Base-by-base conservation (phyloP, 1,140 invertebrate species). In the Prorops nasuta region DNA sequence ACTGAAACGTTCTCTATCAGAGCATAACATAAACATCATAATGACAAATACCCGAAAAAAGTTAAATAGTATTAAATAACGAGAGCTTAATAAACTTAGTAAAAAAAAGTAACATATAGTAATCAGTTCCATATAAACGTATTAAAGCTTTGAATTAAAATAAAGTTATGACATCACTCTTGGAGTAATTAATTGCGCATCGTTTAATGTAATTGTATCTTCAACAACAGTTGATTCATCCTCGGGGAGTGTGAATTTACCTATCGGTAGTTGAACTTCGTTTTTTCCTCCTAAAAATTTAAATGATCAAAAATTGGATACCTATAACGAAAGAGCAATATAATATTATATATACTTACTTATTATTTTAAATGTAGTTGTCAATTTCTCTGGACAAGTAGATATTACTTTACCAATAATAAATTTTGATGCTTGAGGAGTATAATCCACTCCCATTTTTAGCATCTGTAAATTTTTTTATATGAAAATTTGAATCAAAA, bases 161-260 rank as follows among this genome's bases (percentile, higher is more conserved):
- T n/a, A n/a, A n/a, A n/a, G n/a, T n/a, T n/a, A n/a, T n/a, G n/a
- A n/a, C n/a, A 54, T 1, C 4, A 44, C 2, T 14, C 40, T n/a
- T 3, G 36, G 24, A 12, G 44, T 36, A 8, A 41, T 45, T 20
- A 80, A 83, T 57, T 91, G 91, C 68, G 80, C 83, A 49, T 89
- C 89, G 70, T 87, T 91, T 77, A 66, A 67, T 41, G 64, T 76
- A 39, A 82, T 84, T 14, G 79, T 85, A 20, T 87, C 88, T 89
- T 87, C 14, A 42, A 1, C 10, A 28, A 28, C 72, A 6, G 14
- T 28, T 18, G 43, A 38, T 2, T 56, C 39, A 3, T 64, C 51
- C 15, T 58, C 41, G 8, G 43, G 32, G 18, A 66, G 10, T 8
- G 57, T 39, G 28, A 69, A 64, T 47, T 70, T 69, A 17, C 67